Base-by-base conservation (phyloP, 2,888 invertebrate species). In the Diabrotica balteata region DNA sequence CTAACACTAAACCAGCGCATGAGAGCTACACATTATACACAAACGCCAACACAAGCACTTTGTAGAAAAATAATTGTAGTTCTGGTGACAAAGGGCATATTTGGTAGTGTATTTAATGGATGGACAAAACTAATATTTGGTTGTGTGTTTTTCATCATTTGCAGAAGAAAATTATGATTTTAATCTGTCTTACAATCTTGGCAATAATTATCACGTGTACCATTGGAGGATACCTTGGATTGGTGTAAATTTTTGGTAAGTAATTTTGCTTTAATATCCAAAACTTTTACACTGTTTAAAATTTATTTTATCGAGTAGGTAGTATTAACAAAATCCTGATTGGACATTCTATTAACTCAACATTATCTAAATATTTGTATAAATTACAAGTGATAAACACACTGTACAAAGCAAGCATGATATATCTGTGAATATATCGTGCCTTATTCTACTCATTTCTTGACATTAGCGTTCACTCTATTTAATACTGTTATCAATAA, bases 111-210 rank as follows among this genome's bases (percentile, higher is more conserved):
- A 74, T 73, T 72, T 66, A 51, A 45, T 63, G 47, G 44, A 62
- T 61, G 51, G 61, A 66, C 55, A 61, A 67, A 63, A 57, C 44
- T 66, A 66, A 74, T 70, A 64, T 22, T 63, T 11, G 66, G 53
- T 69, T 52, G 69, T 73, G 66, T 74, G 72, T 76, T 71, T 76
- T 75, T 76, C 70, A 63, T 80, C 84, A 71, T 77, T 84, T 89
- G 89, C 91, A 92, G 92, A 94, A 94, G 93, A 91, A 93, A 90
- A 93, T 94, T 87, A 91, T 93, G 91, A 94, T 95, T 90, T 90
- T 93, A 87, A 90, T 94, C 88, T 94, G 94, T 89, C 90, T 94
- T 87, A 89, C 93, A 85, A 90, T 94, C 86, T 88, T 92, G 87
- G 90, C 91, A 85, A 87, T 93, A 86, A 91, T 93, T 84, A 87